Conservation (phyloP, 2,888 invertebrate species). For the Chymomyza amoena region DNA sequence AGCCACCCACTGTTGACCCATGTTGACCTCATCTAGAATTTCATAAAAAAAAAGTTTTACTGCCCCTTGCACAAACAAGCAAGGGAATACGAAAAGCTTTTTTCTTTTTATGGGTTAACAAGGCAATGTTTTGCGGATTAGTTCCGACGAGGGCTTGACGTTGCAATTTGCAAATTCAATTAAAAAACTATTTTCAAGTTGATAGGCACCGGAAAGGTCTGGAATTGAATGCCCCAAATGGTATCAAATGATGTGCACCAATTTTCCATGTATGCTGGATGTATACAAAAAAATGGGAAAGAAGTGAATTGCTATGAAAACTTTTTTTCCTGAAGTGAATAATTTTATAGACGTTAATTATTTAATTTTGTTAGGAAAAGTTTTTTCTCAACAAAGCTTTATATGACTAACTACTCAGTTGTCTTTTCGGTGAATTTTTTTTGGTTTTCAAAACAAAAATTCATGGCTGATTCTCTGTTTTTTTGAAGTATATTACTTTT, state of each 20-base stretch:
- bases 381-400: too few relatives aligned
- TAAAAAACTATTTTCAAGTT: constrained; percentile 37
- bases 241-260: neutral
- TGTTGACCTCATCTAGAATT: constrained; percentile 18
- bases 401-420: too few relatives aligned
- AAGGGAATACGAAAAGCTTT: neutral
- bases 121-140: constrained; percentile 8
- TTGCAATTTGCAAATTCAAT: constrained; percentile 27
- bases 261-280: neutral
- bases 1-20: constrained; percentile 22
- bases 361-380: too few relatives aligned
- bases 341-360: too few relatives aligned
- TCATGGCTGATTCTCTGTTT: too few relatives aligned
- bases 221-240: neutral
- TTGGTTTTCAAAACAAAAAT: too few relatives aligned
- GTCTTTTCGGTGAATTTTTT: too few relatives aligned
- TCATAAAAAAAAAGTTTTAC: constrained; percentile 1
- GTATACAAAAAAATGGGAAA: neutral
- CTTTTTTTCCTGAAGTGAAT: too few relatives aligned
- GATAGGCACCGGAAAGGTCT: neutral
- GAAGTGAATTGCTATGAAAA: too few relatives aligned
- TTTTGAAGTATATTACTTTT: too few relatives aligned
- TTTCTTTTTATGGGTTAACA: neutral
- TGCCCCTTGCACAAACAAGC: neutral
- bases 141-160: neutral